Base-by-base conservation (phyloP, 1,140 invertebrate genomes). In the Sogatella furcifera region DNA sequence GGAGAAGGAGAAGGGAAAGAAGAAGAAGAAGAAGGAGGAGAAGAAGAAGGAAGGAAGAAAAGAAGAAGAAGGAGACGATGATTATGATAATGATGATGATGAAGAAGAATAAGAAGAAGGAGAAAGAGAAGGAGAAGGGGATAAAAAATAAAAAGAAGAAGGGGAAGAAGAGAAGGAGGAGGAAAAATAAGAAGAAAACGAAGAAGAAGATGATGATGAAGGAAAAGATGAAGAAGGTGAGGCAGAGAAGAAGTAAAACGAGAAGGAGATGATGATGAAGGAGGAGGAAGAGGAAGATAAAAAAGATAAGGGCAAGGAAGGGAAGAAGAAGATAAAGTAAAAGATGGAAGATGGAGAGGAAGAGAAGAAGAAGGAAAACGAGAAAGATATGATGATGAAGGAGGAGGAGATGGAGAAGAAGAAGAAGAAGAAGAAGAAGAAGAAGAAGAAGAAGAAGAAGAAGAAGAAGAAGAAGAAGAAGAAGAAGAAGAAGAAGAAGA, bases 391-490 rank as follows among this genome's bases (percentile, higher is more conserved):
- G n/a, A n/a, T 22, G 19, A 15, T 38, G 13, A 46, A 49, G 46
- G 10, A 22, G 17, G 2, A 44, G 14, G 9, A 9, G 43, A 19
- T 2, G 43, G 9, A 3, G 43, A 44, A 64, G 54, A 41, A 49
- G 24, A 54, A 41, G 52, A 13, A 56, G 43, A 28, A 24, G 14
- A 46, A 49, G 46, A 17, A 22, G 17, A 3, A 44, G 14, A 44
- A 9, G 43, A 19, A 9, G 43, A 44, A 3, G 43, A 44, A 64
- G 54, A 41, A 49, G 24, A 54, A 41, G 52, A 13, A 56, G 43
- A 28, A 24, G 14, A 42, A 15, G 43, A n/a, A n/a, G n/a, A n/a
- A n/a, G n/a, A n/a, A 61, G 28, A 52, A 64, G 53, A 41, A 46
- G 34, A 53, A 38, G 49, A 11, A 55, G 43, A 38, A 22, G 15